Evolutionary conservation across 2,797 vertebrate genomes (phyloP).

Genomic region (Rousettus madagascariensis): DNA sequence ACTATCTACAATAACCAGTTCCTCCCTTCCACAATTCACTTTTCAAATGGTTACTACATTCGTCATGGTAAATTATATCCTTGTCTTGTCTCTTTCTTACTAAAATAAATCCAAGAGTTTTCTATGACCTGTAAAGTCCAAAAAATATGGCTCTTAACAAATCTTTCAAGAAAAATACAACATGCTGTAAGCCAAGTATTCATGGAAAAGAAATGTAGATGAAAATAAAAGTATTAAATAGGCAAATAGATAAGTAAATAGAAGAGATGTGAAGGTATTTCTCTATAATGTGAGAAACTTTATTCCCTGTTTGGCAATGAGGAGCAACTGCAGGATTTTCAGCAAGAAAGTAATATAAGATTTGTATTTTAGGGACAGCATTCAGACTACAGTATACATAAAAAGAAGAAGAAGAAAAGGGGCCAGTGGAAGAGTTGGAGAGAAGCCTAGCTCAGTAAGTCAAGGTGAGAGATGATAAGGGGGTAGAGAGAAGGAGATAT

Average conservation of each 20-base stretch:
- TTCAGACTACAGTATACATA: neutral
- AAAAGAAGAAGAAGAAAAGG: neutral
- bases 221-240: neutral
- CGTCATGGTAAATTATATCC: neutral
- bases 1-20: neutral
- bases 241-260: neutral
- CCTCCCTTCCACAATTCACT: neutral
- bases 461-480: neutral
- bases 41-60: neutral
- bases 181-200: neutral
- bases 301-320: neutral
- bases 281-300: neutral
- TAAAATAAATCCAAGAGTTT: conserved; percentile 1
- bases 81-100: neutral
- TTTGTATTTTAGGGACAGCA: neutral
- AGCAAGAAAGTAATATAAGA: neutral
- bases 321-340: neutral
- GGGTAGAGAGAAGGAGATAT: neutral
- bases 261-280: neutral
- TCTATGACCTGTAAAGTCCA: neutral
- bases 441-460: neutral
- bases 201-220: neutral
- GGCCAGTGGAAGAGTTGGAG: neutral
- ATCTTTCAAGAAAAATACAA: conserved; percentile 15
- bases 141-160: neutral